Base-by-base conservation (phyloP, 2,113 vertebrate species). In the Zapus hudsonius region DNA sequence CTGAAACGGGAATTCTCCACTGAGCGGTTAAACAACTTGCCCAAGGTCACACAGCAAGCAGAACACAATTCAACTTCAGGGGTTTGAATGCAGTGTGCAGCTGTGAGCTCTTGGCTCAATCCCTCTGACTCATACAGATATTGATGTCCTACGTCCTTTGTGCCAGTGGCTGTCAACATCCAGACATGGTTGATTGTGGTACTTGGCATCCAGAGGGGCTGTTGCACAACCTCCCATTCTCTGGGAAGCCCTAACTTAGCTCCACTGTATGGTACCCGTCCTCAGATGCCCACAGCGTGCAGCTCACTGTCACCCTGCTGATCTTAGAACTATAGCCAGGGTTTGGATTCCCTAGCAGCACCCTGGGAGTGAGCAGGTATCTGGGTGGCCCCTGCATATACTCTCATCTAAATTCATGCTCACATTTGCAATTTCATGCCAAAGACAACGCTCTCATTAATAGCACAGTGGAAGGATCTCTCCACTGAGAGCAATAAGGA, bases 401-500 rank as follows among this genome's bases (percentile, higher is more conserved):
- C 93, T 96, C 98, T 98, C 97, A 98, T 99, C 98, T 98, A 98
- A 99, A 99, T 98, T 98, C 99, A 98, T 93, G 94, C 98, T 98
- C 99, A 98, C 84, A 93, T 96, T 97, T 98, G 92, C 94, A 73
- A 88, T 97, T 97, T 97, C 93, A n/a, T 59, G 91, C 95, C 42
- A 59, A 90, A 80, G 91, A 75, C 84, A 85, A 83, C 84, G 94
- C 84, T 89, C 97, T 98, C 97, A 96, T 98, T 98, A 98, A 88
- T 94, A 96, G 87, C 95, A 92, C 64, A 5, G 94, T 86, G 92
- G 90, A 93, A 94, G 95, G 96, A 97, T 97, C 93, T 96, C 97
- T 96, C 96, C 73, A 80, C 92, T 2, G 76, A 96, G 94, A 95
- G 3, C n/a, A 25, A 70, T 95, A 94, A 98, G 96, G 96, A 97